Evolutionary conservation across 2,113 vertebrate species (phyloP), one percentile per base, ranked within the genome.

Genomic region (Chinchilla lanigera): DNA sequence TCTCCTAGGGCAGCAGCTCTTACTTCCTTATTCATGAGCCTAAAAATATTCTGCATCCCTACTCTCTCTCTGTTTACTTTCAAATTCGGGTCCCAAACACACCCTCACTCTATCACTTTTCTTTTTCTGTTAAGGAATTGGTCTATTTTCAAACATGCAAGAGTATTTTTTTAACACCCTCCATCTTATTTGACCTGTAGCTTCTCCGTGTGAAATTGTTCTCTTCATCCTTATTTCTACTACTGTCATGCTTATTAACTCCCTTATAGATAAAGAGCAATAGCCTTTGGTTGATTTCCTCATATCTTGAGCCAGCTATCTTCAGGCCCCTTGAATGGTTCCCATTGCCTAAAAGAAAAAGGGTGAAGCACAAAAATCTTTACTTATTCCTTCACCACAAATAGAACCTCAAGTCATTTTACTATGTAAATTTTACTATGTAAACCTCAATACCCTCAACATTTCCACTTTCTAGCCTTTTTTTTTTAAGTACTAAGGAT

Each of bases 131-230:
- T 88, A 81, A 73, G 54, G 19, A 95, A 22, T 67, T 78, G 10
- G 50, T 73, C 3, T 86, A 12, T 47, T 91, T 81, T 89, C 56
- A 54, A 20, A 94, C 41, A 22, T 92, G 61, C 20, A 41, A 92
- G 24, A 69, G 35, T 75, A 90, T 24, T 9, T 60, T 33, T 33
- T 65, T 71, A 80, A 80, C 44, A 35, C 20, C 63, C n/a, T 22
- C 12, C 47, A 69, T 71, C 24, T 71, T 71, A 56, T 87, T 71
- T 56, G 24, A 69, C 60, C 58, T 77, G 30, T 61, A 54, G 19
- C 47, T 69, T 89, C 56, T 85, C 82, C 78, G 24, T 67, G 9
- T 61, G 63, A 95, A 75, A 86, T 86, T 47, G n/a, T 81, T 93
- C 41, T 85, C 12, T 75, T 87, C 17, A 41, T 47, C 63, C 2